Evolutionary conservation across 1,140 invertebrate genomes (phyloP), one percentile per base, ranked within the genome.

Genomic region (Latrodectus geometricus): DNA sequence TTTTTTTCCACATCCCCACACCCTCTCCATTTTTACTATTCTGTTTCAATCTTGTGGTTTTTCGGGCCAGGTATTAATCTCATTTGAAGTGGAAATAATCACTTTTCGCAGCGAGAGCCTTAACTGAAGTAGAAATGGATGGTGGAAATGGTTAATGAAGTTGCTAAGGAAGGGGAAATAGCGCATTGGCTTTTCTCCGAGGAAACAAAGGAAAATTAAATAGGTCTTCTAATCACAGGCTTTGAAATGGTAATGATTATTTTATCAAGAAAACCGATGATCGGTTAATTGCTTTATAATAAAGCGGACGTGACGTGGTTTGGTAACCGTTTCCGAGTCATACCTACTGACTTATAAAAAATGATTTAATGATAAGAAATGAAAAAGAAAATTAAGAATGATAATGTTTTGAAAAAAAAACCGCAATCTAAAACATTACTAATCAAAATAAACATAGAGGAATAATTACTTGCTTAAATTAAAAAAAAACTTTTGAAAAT

Each of bases 71-170:
- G 65, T 23, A 73, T 76, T 84, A 84, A 84, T 84, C 49, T 75
- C n/a, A 23, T 84, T 84, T 84, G 82, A 75, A 73, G 82, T 68
- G 48, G 73, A 14, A 84, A 48, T 84, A 84, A 84, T 84, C 82
- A 84, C 73, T 76, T 84, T 76, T 84, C 74, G 66, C 56, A 65
- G 73, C 73, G 54, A 54, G 35, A 35, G 35, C 50, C 20, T 69
- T 49, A 20, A 69, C 35, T 7, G n/a, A n/a, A 11, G 7, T 20
- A 21, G 35, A 49, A 35, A 49, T 11, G 35, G 14, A 70, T 21
- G 65, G 23, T 12, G 52, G 78, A 23, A 70, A 70, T 72, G 20
- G 66, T 72, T 81, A 81, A 81, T 72, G 66, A 81, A 81, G 20
- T 81, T 72, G 48, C 21, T 54, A 49, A 23, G 52, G 70, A 81